These are phyloP conservation scores for Oasisia sp. DNA, from an alignment of 2,888 invertebrate genomes.

Conservation along the genomic window DNA sequence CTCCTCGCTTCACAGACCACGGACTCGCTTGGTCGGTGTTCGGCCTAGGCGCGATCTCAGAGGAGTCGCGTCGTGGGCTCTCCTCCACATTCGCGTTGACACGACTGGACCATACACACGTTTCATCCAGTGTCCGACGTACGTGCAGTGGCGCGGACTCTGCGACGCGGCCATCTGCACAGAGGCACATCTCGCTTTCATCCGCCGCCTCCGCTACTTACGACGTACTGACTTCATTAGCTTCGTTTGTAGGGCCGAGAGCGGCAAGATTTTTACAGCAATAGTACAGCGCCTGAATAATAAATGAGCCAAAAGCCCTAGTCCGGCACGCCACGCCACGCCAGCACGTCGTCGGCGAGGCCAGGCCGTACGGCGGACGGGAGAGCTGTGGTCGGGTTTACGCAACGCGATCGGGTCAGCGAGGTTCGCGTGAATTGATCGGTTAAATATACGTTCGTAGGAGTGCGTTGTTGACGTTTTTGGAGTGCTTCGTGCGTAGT, in stretches of 20 bases:
- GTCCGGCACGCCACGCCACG: slow-evolving; percentile 6
- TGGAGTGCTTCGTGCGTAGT: neutral
- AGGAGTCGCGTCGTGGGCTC: neutral
- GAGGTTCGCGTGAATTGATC: neutral
- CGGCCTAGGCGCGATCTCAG: neutral
- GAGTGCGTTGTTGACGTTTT: neutral
- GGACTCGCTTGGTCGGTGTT: neutral
- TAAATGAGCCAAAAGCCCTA: neutral
- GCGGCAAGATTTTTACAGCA: slow-evolving; percentile 13
- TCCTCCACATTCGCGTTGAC: neutral
- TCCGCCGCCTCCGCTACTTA: neutral
- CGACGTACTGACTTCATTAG: neutral
- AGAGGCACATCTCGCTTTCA: slow-evolving; percentile 6
- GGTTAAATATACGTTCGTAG: neutral
- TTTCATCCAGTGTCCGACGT: neutral
- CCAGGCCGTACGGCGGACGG: neutral
- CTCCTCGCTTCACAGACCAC: neutral
- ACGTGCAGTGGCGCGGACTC: neutral
- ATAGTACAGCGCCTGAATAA: slow-evolving; percentile 6
- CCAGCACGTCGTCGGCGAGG: neutral
- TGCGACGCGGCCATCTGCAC: neutral
- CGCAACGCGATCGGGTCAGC: neutral
- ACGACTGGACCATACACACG: neutral
- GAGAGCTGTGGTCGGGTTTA: neutral
- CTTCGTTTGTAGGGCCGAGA: neutral